Evolutionary conservation across 2,888 invertebrate genomes (phyloP), one percentile per base, ranked within the genome.

Genomic region (Nomada ferruginata): DNA sequence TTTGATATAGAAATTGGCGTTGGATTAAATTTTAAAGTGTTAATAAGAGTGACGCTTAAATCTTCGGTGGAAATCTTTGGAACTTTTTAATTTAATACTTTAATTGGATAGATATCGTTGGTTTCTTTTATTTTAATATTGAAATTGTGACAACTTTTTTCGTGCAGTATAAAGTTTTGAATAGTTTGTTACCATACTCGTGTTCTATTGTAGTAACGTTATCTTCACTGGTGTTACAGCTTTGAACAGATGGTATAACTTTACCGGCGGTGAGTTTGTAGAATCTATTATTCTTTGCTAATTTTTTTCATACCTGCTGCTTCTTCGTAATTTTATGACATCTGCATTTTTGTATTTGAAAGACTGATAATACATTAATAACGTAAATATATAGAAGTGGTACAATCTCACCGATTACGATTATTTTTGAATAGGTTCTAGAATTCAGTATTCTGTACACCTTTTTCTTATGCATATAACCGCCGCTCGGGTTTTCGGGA

Each of bases 181-280:
- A 47, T 2, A 44, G 1, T 11, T 42, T 15, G 18, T 7, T 44
- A 70, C 55, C 9, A 13, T 44, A 47, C 15, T 50, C 7, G 13
- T 18, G n/a, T 15, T 50, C 26, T 15, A 42, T 55, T n/a, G 29
- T 55, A 59, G 10, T 52, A 66, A 72, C 29, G 7, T 60, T 53
- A 9, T 23, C 13, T 59, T 77, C 68, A 23, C 59, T 57, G 50
- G 13, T 85, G 82, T 85, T 82, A 15, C 77, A 90, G 90, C 89
- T 55, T 59, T 82, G 42, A 77, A 65, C n/a, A 82, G 66, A 52
- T 90, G 89, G 90, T 90, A 87, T 74, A 87, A 90, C 57, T 81
- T 89, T 50, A 83, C 83, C 18, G 66, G 20, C 29, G 85, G 86
- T 87, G 61, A 85, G 86, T 86, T 15, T 20, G 57, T 11, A 68